Evolutionary conservation across 2,888 invertebrate species (phyloP), one percentile per base, ranked within the genome.

Genomic region (Latrodectus elegans): DNA sequence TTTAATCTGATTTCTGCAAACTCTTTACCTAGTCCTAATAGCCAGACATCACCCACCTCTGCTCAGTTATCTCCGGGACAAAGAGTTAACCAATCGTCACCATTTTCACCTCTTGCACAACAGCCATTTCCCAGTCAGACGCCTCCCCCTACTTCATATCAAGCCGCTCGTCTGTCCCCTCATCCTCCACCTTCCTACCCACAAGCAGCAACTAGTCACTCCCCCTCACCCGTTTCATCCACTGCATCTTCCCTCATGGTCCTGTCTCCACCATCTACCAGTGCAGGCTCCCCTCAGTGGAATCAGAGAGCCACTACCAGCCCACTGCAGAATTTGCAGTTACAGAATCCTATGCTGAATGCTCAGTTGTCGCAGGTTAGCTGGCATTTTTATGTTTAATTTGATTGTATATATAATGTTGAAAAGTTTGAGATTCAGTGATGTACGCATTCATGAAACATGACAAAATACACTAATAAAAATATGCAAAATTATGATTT

Each of bases 341-440:
- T 91, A 79, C 95, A 97, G 92, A 96, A 97, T 93, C 96, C 97
- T 53, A 96, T 97, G 96, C 94, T 97, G 91, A 96, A 95, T 93
- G 95, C 96, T 90, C 96, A 96, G 92, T 93, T 96, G 91, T 95
- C 95, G 92, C 96, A 96, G 93, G 94, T 89, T n/a, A 60, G 38
- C 38, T 38, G 4, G 6, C 6, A 38, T 38, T 38, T 38, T 38
- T 38, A 38, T 38, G 38, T 2, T 38, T 38, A 38, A 38, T 38
- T 38, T 38, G 38, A 38, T 38, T 38, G 38, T 38, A 1, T 38
- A 6, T 1, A 6, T 38, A 38, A 6, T 2, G 38, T 22, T 22
- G 38, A 38, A 38, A 38, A 38, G 38, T 38, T 38, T 38, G 4
- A 38, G 38, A 6, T 38, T 22, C 22, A 22, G 22, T 22, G 22